phyloP scores from a whole-genome alignment of 1,140 invertebrate genomes.

The Drosophila pseudoananassae region DNA sequence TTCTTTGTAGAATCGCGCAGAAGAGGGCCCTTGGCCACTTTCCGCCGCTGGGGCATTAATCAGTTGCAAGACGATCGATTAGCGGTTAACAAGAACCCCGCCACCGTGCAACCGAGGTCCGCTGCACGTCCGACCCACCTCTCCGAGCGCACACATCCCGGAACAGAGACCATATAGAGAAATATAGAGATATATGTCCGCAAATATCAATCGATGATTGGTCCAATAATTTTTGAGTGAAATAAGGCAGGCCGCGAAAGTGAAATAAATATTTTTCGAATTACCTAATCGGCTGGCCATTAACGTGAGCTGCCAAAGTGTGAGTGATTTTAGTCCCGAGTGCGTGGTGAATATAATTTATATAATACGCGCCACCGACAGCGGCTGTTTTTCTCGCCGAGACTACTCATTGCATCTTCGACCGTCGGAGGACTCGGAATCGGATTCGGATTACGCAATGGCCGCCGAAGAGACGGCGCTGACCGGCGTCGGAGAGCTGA shows the following conservation, averaged over 20 bases:
- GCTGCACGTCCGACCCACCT: conserved; percentile 4
- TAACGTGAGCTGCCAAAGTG: conserved; percentile 32
- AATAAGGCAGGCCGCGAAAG: conserved; percentile 24
- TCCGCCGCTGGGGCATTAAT: conserved; percentile 60
- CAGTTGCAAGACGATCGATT: conserved; percentile 84
- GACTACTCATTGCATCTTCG: conserved; percentile 47
- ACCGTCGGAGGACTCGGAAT: conserved; percentile 16
- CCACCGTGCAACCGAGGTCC: conserved; percentile 25
- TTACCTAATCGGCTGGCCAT: conserved; percentile 75
- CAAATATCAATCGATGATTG: conserved; percentile 23
- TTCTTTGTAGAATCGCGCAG: conserved; percentile 17
- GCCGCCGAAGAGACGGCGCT: conserved; percentile 58
- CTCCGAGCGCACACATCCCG: conserved; percentile 6
- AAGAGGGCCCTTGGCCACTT: conserved; percentile 47
- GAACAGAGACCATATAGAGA: conserved; percentile 6
- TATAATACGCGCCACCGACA: conserved; percentile 30
- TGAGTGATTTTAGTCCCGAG: conserved; percentile 39
- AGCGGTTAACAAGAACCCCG: conserved; percentile 67
- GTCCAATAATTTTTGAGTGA: conserved; percentile 11
- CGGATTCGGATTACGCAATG: conserved; percentile 69
- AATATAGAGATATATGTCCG: conserved; percentile 6
- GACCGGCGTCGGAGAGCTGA: conserved; percentile 83
- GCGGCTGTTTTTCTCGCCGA: conserved; percentile 11
- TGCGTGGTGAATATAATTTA: conserved; percentile 70
- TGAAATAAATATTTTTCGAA: conserved; percentile 53